These are phyloP conservation scores for Peromyscus polionotus DNA, from an alignment of 2,113 vertebrate genomes.

Conservation along the genomic window DNA sequence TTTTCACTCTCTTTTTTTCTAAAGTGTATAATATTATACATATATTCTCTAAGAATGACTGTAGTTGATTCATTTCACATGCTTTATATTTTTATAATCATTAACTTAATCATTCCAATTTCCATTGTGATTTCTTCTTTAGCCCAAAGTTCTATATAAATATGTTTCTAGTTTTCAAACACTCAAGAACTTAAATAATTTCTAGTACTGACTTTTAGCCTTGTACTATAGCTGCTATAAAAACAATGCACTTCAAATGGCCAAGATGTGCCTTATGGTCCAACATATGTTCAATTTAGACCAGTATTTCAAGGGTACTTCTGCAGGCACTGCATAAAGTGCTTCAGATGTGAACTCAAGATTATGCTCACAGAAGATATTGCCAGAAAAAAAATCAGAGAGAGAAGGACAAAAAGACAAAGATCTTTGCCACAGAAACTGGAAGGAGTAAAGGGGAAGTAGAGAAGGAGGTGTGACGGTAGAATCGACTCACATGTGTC, in stretches of 20 bases:
- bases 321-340: background rate
- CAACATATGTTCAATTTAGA: background rate
- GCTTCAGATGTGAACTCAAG: slow-evolving; percentile 6
- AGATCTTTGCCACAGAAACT: background rate
- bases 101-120: background rate
- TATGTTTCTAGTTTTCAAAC: slow-evolving; percentile 32
- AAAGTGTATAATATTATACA: background rate
- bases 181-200: background rate
- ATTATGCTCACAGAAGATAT: slow-evolving; percentile 9
- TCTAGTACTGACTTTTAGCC: background rate
- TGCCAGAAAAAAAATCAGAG: background rate
- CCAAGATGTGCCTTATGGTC: background rate
- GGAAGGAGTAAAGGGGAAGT: background rate
- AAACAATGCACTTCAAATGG: background rate
- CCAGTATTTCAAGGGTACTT: background rate
- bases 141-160: background rate
- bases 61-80: background rate
- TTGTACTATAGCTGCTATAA: background rate
- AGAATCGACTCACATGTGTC: background rate
- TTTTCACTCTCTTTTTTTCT: background rate
- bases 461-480: background rate
- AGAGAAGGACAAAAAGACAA: background rate
- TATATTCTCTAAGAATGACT: background rate
- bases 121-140: slow-evolving; percentile 51
- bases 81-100: background rate